Base-by-base conservation (phyloP, 1,140 invertebrate genomes). In the Drosophila tani region DNA sequence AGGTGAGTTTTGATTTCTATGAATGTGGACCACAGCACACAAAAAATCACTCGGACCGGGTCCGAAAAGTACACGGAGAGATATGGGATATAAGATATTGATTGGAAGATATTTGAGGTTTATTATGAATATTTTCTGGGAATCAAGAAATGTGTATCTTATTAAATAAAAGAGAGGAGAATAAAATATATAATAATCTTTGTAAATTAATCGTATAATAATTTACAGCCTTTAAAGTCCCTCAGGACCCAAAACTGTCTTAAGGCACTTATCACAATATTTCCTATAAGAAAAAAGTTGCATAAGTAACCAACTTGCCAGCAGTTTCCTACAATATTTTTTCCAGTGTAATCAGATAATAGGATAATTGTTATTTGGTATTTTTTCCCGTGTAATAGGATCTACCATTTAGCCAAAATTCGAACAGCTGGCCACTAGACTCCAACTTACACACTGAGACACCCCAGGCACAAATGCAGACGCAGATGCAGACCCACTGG, bases 21-120 rank as follows among this genome's bases (percentile, higher is more conserved):
- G 73, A 87, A 82, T 81, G 74, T 84, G 85, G 81, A 77, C 75
- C 82, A 79, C 51, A 63, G 70, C 82, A 79, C 49, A 59, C 57
- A 43, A 47, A 63, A 40, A 53, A 55, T 29, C 5, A 24, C 55
- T 77, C 15, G 38, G 56, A 69, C 38, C 50, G 38, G 29, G 32
- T 78, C 43, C 49, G n/a, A 45, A 27, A 27, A 29, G 0, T 45
- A 41, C 64, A 69, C 40, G 1, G 29, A 12, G 14, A 69, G 9
- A 69, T 67, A 51, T 24, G 6, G 4, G 27, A 29, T 21, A 14
- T n/a, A 9, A 19, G 5, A 9, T 24, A n/a, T 14, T 15, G 19
- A 5, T 3, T 4, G 6, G 5, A 5, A 55, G 32, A 15, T 55
- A 55, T 1, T 15, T 8, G 3, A 15, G 12, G 12, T 55, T 35